Evolutionary conservation across 2,113 vertebrate species (phyloP).

Genomic region (Neogale vison): DNA sequence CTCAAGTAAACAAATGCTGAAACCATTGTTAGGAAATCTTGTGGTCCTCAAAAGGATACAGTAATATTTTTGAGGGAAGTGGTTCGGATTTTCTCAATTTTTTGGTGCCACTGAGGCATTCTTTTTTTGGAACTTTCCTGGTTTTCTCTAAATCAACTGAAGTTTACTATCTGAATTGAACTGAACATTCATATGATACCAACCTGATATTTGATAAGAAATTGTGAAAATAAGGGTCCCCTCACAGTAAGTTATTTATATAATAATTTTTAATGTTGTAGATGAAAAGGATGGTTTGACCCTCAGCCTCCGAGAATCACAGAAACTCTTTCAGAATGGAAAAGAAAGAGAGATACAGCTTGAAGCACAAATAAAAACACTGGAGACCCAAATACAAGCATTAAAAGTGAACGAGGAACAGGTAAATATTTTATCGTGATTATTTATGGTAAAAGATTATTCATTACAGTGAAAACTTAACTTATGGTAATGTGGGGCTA

Average conservation of each 20-base stretch:
- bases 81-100: neutral
- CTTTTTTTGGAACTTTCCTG: neutral
- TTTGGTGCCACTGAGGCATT: neutral
- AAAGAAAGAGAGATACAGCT: conserved; percentile 91
- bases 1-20: neutral
- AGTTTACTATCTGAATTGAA: conserved; percentile 11
- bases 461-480: neutral
- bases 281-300: conserved; percentile 95
- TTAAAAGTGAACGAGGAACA: conserved; percentile 90
- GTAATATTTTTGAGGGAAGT: neutral
- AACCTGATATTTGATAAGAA: neutral
- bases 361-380: conserved; percentile 89
- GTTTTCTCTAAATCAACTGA: conserved; percentile 46
- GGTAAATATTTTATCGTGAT: conserved; percentile 75
- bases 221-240: neutral
- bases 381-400: conserved; percentile 90
- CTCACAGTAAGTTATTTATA: neutral
- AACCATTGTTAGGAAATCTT: neutral
- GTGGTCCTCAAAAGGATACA: neutral
- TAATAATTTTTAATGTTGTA: conserved; percentile 70
- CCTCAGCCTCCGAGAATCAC: conserved; percentile 91
- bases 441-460: neutral
- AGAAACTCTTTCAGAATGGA: conserved; percentile 88
- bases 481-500: neutral
- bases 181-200: neutral